These are phyloP conservation scores for Halcyon malimbica DNA, from an alignment of 2,113 vertebrate genomes.

Conservation along the genomic window DNA sequence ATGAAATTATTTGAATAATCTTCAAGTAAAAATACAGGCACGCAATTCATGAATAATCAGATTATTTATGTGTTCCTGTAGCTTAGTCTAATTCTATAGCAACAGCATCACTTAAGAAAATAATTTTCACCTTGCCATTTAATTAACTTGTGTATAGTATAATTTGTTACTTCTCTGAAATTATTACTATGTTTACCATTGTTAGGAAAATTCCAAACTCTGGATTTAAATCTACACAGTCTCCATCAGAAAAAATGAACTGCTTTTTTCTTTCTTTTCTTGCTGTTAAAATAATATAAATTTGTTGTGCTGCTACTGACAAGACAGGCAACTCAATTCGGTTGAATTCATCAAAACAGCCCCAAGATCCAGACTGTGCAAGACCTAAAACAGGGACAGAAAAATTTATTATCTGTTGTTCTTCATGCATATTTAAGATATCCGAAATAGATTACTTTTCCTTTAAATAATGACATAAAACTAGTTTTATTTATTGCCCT, in stretches of 20 bases:
- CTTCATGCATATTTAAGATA: not conserved
- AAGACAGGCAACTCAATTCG: constrained; percentile 90
- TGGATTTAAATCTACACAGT: constrained; percentile 87
- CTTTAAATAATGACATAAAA: not conserved
- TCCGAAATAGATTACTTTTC: not conserved
- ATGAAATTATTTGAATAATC: not conserved
- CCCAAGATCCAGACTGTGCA: constrained; percentile 91
- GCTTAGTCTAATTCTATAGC: not conserved
- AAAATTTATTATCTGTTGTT: not conserved
- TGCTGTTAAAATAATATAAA: constrained; percentile 88
- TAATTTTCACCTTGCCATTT: not conserved
- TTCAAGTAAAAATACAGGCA: not conserved
- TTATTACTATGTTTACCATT: constrained; percentile 79
- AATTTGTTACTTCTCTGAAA: not conserved
- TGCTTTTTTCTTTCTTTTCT: constrained; percentile 88
- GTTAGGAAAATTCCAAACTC: constrained; percentile 95
- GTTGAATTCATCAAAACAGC: constrained; percentile 94
- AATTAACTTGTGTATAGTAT: not conserved
- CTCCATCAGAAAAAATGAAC: constrained; percentile 91
- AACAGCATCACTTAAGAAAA: not conserved
- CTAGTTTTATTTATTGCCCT: not conserved
- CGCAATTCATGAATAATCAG: not conserved
- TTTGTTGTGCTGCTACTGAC: constrained; percentile 92
- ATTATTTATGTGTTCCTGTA: not conserved
- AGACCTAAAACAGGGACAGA: constrained; percentile 78